Conservation (phyloP, 2,888 invertebrate genomes). For the Augochlorella aurata region DNA sequence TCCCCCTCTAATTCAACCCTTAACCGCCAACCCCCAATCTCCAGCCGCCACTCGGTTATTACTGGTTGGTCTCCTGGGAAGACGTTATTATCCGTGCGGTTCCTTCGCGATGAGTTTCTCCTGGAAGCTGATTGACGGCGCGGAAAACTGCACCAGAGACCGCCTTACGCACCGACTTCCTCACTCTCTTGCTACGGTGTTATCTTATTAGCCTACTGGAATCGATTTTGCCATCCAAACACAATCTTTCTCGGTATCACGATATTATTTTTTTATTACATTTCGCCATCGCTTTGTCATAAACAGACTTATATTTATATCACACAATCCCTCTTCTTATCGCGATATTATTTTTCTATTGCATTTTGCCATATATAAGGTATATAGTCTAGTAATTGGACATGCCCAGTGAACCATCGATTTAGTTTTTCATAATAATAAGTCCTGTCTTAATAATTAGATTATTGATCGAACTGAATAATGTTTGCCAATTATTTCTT, state of each 20-base stretch:
- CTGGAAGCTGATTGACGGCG: constrained; percentile 69
- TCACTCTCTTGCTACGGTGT: constrained; percentile 34
- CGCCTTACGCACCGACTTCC: constrained; percentile 52
- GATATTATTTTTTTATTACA: background rate
- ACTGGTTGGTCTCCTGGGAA: constrained; percentile 73
- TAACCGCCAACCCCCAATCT: constrained; percentile 68
- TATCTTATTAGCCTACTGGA: constrained; percentile 58
- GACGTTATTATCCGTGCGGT: constrained; percentile 76
- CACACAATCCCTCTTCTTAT: too few relatives aligned
- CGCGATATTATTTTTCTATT: too few relatives aligned
- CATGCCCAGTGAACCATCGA: too few relatives aligned
- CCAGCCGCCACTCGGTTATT: constrained; percentile 74
- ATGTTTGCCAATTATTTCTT: too few relatives aligned
- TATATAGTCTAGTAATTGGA: too few relatives aligned
- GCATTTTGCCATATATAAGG: too few relatives aligned
- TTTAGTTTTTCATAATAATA: too few relatives aligned
- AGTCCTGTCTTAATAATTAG: too few relatives aligned
- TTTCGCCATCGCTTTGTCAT: background rate
- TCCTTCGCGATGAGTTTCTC: constrained; percentile 71
- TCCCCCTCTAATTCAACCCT: constrained; percentile 68
- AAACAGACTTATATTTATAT: background rate
- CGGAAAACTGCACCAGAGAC: constrained; percentile 64
- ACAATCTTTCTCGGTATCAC: background rate
- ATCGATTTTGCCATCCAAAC: constrained; percentile 15
- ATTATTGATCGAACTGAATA: too few relatives aligned